phyloP scores from a whole-genome alignment of 2,113 vertebrate genomes.

The Amblyopsis rosae region DNA sequence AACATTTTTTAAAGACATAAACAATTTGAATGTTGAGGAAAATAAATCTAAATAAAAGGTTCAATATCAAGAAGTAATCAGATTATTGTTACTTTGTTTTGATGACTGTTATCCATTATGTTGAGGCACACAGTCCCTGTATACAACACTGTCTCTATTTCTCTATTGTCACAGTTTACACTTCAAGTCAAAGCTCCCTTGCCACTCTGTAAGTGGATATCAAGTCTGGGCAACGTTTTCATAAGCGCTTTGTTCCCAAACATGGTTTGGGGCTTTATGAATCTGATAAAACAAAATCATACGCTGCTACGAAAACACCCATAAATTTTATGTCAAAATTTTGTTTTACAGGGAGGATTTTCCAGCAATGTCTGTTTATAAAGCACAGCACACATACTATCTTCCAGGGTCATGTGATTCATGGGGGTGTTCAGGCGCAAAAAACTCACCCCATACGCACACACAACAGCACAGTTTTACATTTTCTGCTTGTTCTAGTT shows the following conservation, averaged over 20 bases:
- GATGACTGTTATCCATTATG: too few relatives aligned
- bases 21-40: too few relatives aligned
- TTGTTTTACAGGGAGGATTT: constrained; percentile 53
- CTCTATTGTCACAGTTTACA: constrained; percentile 4
- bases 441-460: neutral
- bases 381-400: constrained; percentile 32
- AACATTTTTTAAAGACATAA: too few relatives aligned
- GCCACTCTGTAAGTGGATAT: constrained; percentile 34
- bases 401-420: constrained; percentile 21
- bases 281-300: constrained; percentile 63
- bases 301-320: constrained; percentile 46
- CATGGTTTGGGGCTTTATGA: constrained; percentile 43
- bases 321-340: constrained; percentile 45
- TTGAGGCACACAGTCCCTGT: too few relatives aligned
- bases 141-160: constrained; percentile 11
- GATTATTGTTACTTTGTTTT: too few relatives aligned
- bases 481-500: neutral
- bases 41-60: too few relatives aligned
- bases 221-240: constrained; percentile 51
- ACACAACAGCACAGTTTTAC: neutral
- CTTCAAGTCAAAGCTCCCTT: constrained; percentile 17
- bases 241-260: constrained; percentile 44
- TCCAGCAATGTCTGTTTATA: constrained; percentile 60
- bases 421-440: neutral
- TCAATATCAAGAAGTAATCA: too few relatives aligned